Evolutionary conservation across 2,113 vertebrate species (phyloP).

Genomic region (Ursus arctos): DNA sequence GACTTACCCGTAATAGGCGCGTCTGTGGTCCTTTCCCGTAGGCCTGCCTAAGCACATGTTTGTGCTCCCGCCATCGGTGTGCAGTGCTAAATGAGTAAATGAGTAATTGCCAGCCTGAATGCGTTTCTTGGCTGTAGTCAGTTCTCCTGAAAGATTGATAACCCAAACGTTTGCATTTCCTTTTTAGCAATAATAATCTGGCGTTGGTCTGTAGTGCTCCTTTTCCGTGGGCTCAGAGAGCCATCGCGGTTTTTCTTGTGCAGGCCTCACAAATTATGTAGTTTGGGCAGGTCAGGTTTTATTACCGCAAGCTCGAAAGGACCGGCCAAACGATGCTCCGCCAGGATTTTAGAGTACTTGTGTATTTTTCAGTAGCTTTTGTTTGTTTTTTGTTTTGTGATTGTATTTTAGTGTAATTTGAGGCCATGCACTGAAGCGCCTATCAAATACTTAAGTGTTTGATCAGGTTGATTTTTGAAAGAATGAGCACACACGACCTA

Average conservation of each 20-base stretch:
- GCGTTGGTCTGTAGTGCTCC: not conserved
- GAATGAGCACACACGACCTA: not conserved
- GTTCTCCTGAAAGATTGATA: conserved; percentile 6
- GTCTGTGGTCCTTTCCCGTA: not conserved
- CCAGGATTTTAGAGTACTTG: not conserved
- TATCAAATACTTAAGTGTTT: not conserved
- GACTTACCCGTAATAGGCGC: not conserved
- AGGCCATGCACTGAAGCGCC: not conserved
- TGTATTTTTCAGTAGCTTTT: not conserved
- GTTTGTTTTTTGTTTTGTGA: not conserved
- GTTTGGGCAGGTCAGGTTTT: not conserved
- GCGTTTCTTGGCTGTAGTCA: conserved; percentile 38
- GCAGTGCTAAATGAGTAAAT: not conserved
- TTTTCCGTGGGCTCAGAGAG: not conserved
- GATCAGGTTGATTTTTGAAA: not conserved
- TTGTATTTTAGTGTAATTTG: not conserved
- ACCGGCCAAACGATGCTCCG: not conserved
- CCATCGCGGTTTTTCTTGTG: not conserved
- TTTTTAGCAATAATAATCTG: not conserved
- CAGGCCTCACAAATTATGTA: not conserved
- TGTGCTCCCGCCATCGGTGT: not conserved
- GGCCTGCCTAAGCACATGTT: not conserved
- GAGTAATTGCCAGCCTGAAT: not conserved
- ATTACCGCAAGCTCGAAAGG: not conserved
- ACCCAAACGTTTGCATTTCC: not conserved